Evolutionary conservation across 53 echinoderm and acorn worm species (phyloP), one percentile per base, ranked within the genome.

Genomic region (Luidia sarsii): DNA sequence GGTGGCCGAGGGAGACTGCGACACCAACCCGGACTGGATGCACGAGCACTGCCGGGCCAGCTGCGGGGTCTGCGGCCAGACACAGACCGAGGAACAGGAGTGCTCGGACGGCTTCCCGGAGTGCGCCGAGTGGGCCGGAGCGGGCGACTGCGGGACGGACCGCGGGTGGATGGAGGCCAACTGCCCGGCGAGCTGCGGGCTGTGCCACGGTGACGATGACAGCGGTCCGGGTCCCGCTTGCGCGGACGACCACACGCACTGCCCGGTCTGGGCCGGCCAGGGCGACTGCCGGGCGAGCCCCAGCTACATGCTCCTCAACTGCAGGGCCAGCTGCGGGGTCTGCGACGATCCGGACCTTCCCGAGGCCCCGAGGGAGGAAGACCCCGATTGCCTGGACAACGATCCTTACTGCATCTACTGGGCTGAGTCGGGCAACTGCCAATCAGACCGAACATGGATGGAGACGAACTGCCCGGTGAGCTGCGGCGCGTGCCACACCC

Each of bases 211-310:
- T 39, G 18, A 37, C 22, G 27, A 20, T 27, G 48, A 23, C 4
- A 9, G 10, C 9, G 27, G 41, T 1, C 30, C 30, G 20, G 15
- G 63, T 19, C 50, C 54, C 45, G 82, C 70, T 8, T 95, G 95
- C 50, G 67, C 27, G 7, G 95, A 95, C 39, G 2, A 15, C 2
- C 70, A 95, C 45, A 43, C 54, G 5, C 45, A 82, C 33, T 95
- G 95, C 22, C 72, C 77, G 20, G 84, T 57, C 48, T 95, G 95
- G 95, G 91, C 91, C 5, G 59, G 43, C 20, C 63, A 87, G 14
- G 95, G 95, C 0, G 95, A 95, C 29, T 95, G 95, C 39, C 74
- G 86, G 28, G 51, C 60, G 28, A 95, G 91, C 54, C 95, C 91
- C 0, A 51, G 41, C 8, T 95, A 81, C 72, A 95, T 95, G 95